Evolutionary conservation across 2,888 invertebrate genomes (phyloP), one percentile per base, ranked within the genome.

Genomic region (Drosophila anceps): DNA sequence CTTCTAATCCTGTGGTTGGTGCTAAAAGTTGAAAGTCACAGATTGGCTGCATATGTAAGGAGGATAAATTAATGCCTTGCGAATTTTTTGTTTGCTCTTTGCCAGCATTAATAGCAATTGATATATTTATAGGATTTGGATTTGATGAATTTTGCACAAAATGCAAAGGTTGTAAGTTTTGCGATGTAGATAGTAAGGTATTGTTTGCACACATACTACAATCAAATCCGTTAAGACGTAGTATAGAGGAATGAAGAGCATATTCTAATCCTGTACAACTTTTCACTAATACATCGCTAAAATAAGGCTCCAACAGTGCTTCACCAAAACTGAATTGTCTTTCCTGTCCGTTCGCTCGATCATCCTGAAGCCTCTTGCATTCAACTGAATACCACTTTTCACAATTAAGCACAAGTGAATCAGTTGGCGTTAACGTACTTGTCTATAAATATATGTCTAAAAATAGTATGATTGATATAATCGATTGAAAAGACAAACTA

Each of bases 271-370:
- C 90, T 64, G 90, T 85, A 13, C 87, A 88, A 71, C 92, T 92
- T 76, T 90, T 92, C 1, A 92, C 90, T 44, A 91, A 66, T 46
- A 92, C 91, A 92, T 96, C 95, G 69, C 94, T 94, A 87, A 96
- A 96, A 90, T 94, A 95, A 1, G 95, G 95, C 79, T 95, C 95
- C 76, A 95, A 94, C 58, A 96, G 92, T 39, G 95, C 95, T 62
- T 95, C 94, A n/a, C 94, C 91, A 70, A 95, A 94, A n/a, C 94
- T 94, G 90, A 95, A 95, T 10, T 95, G 94, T 44, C 94, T 93
- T 81, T 94, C 94, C 69, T 93, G 92, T 1, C 93, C 93, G 44
- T 93, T 93, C 1, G 92, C 92, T 61, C 93, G 93, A 50, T 93
- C 93, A 46, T 94, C 93, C 69, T 91, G 91, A 48, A 95, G 93